phyloP scores from a whole-genome alignment of 2,113 vertebrate species.

The Rostratula benghalensis region DNA sequence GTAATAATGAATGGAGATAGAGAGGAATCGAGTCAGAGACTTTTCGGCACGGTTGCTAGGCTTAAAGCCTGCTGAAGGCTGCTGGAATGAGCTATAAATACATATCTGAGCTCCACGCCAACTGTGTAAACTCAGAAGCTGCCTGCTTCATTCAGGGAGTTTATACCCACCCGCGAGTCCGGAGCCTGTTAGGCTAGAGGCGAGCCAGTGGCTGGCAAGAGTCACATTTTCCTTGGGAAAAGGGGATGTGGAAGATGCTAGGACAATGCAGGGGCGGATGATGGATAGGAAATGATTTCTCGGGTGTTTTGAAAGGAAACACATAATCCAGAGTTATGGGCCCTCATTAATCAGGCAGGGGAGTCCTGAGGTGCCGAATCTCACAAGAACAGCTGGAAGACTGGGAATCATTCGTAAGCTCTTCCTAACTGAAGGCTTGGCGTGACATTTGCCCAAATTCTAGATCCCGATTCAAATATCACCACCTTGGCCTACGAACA shows the following conservation, averaged over 20 bases:
- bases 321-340: slow-evolving; percentile 27
- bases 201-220: neutral
- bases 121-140: slow-evolving; percentile 62
- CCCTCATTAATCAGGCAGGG: slow-evolving; percentile 24
- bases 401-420: neutral
- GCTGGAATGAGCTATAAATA: slow-evolving; percentile 56
- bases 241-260: neutral
- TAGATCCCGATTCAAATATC: slow-evolving; percentile 1
- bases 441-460: neutral
- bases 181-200: neutral
- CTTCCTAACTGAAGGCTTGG: neutral
- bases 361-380: neutral
- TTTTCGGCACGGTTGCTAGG: slow-evolving; percentile 21
- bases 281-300: neutral
- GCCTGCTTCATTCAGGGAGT: slow-evolving; percentile 43
- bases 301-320: slow-evolving; percentile 13
- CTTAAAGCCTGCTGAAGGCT: slow-evolving; percentile 41
- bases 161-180: neutral
- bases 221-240: slow-evolving; percentile 12
- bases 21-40: neutral
- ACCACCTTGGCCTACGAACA: neutral
- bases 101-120: slow-evolving; percentile 17
- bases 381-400: neutral
- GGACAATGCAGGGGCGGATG: neutral
- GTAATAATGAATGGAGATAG: slow-evolving; percentile 20